Percentiles rank a stretch among this genome's conserved stretches.
Evolutionary conservation across 2,797 vertebrate species (phyloP).

Genomic region (Gallinago nigripennis): DNA sequence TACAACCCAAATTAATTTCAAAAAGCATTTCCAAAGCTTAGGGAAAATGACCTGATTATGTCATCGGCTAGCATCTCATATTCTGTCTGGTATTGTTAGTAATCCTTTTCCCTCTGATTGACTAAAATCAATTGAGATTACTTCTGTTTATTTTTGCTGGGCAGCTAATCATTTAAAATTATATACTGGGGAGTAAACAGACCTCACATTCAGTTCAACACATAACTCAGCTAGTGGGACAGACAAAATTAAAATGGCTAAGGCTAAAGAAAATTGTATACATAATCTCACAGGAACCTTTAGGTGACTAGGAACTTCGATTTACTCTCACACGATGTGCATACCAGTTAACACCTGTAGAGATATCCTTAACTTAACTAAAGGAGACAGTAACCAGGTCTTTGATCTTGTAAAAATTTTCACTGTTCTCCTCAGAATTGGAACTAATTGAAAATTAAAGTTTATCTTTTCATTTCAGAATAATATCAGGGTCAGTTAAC

Average conservation of each 20-base stretch:
- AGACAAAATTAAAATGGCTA: not conserved
- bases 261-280: not conserved
- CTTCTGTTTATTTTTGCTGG: slow-evolving; percentile 10
- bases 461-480: not conserved
- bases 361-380: not conserved
- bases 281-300: not conserved
- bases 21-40: not conserved
- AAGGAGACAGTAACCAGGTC: not conserved
- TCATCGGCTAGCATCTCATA: not conserved
- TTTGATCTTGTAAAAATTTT: not conserved
- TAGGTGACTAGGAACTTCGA: not conserved
- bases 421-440: not conserved
- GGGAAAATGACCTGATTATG: slow-evolving; percentile 2
- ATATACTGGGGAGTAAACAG: not conserved
- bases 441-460: not conserved
- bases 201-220: not conserved
- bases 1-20: not conserved
- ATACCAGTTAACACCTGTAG: not conserved
- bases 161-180: slow-evolving; percentile 2
- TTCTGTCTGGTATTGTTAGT: not conserved
- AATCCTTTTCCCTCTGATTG: not conserved
- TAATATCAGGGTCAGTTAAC: not conserved
- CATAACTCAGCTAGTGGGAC: not conserved
- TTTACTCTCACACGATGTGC: not conserved
- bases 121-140: slow-evolving; percentile 24